Evolutionary conservation across 2,113 vertebrate genomes (phyloP).

Genomic region (Misgurnus mizolepis): DNA sequence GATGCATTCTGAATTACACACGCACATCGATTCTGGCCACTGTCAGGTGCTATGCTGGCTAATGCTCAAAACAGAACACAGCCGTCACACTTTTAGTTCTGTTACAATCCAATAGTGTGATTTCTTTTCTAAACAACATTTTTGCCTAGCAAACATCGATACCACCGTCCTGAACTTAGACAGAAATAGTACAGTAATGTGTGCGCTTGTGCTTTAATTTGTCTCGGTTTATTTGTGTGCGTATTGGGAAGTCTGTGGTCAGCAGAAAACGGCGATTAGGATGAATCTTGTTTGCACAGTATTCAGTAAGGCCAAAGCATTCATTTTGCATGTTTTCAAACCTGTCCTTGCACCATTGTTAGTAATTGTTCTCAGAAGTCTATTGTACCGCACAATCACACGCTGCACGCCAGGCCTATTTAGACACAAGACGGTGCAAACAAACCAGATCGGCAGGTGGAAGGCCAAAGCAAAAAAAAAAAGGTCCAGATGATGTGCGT

Average conservation of each 20-base stretch:
- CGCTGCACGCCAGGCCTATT: constrained; percentile 23
- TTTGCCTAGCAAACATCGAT: constrained; percentile 22
- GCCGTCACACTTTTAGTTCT: constrained; percentile 42
- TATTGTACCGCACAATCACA: constrained; percentile 27
- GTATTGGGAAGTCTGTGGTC: background rate
- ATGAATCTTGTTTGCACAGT: constrained; percentile 12
- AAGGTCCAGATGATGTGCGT: constrained; percentile 8
- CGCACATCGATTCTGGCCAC: constrained; percentile 55
- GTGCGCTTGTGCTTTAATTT: background rate
- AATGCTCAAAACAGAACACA: constrained; percentile 44
- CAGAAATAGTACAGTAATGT: constrained; percentile 32
- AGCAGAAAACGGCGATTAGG: constrained; percentile 1
- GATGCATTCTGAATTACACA: constrained; percentile 50
- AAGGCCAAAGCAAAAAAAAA: constrained; percentile 16
- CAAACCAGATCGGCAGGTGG: constrained; percentile 31
- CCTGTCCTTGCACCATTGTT: constrained; percentile 7
- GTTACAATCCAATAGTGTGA: constrained; percentile 33
- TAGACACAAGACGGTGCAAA: constrained; percentile 31
- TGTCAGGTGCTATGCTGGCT: constrained; percentile 36
- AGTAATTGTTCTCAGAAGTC: background rate
- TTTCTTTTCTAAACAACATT: constrained; percentile 38
- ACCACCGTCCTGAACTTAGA: constrained; percentile 19
- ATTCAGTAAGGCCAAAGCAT: constrained; percentile 3
- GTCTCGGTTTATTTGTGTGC: background rate
- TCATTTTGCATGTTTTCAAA: constrained; percentile 16